Evolutionary conservation across 2,888 invertebrate species (phyloP).

Genomic region (Rhagium mordax): DNA sequence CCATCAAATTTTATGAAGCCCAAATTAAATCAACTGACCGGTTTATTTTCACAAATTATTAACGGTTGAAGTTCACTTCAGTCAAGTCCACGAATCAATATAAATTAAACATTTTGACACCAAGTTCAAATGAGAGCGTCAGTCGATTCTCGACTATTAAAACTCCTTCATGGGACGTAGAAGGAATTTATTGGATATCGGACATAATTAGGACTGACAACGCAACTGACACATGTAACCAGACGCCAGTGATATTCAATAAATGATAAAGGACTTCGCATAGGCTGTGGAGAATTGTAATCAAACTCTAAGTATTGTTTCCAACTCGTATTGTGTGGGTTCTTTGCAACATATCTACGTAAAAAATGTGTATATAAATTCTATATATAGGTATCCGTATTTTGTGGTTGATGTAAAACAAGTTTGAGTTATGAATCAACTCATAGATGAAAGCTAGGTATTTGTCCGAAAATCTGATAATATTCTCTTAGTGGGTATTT

Average conservation of each 20-base stretch:
- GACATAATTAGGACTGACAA: neutral
- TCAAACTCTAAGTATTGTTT: neutral
- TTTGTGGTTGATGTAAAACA: too few species aligned
- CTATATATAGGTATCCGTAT: too few species aligned
- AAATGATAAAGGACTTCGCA: neutral
- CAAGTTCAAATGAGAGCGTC: neutral
- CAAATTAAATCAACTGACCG: neutral
- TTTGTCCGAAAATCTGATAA: too few species aligned
- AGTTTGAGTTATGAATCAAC: too few species aligned
- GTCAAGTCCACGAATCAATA: neutral
- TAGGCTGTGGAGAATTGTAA: neutral
- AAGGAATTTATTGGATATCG: neutral
- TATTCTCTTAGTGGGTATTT: too few species aligned
- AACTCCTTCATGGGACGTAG: neutral
- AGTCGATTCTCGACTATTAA: neutral
- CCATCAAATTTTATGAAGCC: neutral
- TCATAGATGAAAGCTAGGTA: too few species aligned
- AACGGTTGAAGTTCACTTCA: neutral
- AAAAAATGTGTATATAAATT: neutral
- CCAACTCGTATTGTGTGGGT: neutral
- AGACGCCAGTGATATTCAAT: neutral
- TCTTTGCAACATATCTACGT: neutral
- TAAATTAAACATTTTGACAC: neutral
- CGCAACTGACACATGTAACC: neutral
- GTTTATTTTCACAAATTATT: neutral